Base-by-base conservation (phyloP, 2,888 invertebrate genomes). In the Drosophila nigricruria region DNA sequence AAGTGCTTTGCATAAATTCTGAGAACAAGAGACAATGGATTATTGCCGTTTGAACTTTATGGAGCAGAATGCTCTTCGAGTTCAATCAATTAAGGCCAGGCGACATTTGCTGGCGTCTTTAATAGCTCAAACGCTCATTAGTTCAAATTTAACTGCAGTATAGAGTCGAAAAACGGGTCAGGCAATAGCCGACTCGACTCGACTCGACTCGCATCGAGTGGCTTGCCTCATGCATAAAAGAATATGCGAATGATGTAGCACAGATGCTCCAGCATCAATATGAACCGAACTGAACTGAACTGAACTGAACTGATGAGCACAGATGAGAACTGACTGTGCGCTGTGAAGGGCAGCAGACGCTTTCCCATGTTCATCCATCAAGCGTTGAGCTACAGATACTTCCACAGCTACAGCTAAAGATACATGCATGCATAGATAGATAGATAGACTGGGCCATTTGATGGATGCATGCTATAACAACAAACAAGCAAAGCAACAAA, bases 1-100 rank as follows among this genome's bases (percentile, higher is more conserved):
- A 77, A 79, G 77, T 60, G 80, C 70, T 73, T 65, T 71, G 73
- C 88, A 89, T 82, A 82, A 85, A 85, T 85, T 87, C 63, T 8
- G n/a, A 53, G 50, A 60, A 49, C 54, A 38, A 63, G 57, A 67
- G 49, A 20, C 73, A 80, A 50, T 65, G 60, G 45, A 47, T 63
- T 56, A 77, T 68, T 72, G 69, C 30, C 40, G 1, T 54, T 43
- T 60, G 69, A 38, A 27, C 67, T 64, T 50, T 27, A 20, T 27
- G 20, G 18, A 2, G 38, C 38, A 14, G 38, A 53, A 14, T 27
- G 34, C 23, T 34, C 9, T 34, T 23, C 16, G 50, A 20, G 50
- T 34, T 52, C 34, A 56, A 82, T 69, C 85, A 81, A 85, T 81
- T 81, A 85, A 66, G 80, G 82, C 52, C 81, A 67, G 52, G 57